Base-by-base conservation (phyloP, 2,888 invertebrate genomes). In the Cinara cedri region DNA sequence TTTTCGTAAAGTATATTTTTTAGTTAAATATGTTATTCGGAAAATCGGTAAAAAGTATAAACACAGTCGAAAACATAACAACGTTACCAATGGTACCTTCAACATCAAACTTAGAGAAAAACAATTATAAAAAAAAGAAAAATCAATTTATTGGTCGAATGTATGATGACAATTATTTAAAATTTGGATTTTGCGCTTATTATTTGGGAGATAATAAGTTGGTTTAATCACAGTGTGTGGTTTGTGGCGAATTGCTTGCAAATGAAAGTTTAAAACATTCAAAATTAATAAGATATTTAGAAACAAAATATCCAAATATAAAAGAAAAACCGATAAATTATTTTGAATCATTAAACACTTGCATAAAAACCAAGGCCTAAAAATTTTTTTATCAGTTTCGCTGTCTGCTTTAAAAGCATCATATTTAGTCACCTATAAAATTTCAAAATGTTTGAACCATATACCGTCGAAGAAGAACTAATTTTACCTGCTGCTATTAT, bases 151-250 rank as follows among this genome's bases (percentile, higher is more conserved):
- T 62, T 62, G 62, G n/a, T 34, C 42, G 42, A 62, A 62, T 16
- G n/a, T 62, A 34, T 62, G 62, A 62, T 62, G 62, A 62, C 6
- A 62, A 62, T 42, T 34, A 11, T 62, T 62, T 62, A 62, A 62
- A 42, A 62, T 62, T 62, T 62, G 34, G 62, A 62, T 62, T 55
- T 62, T 62, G n/a, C 11, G 34, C 62, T 62, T 62, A n/a, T 62
- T 10, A 62, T 19, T 42, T 62, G n/a, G 62, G n/a, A 62, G 9
- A 42, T 62, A 55, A 55, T 11, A 19, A 6, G 6, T 62, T 62
- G 42, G 62, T 62, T 62, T n/a, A 42, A 62, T n/a, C n/a, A 62
- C n/a, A 62, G 10, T 62, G 34, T 42, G 62, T 42, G 42, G 62
- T 62, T 62, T n/a, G n/a, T n/a, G n/a, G n/a, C n/a, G n/a, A n/a